Percentiles rank a stretch among this genome's conserved stretches.
These are phyloP conservation scores for Bimastos eiseni DNA, from an alignment of 2,888 invertebrate species.

Conservation along the genomic window DNA sequence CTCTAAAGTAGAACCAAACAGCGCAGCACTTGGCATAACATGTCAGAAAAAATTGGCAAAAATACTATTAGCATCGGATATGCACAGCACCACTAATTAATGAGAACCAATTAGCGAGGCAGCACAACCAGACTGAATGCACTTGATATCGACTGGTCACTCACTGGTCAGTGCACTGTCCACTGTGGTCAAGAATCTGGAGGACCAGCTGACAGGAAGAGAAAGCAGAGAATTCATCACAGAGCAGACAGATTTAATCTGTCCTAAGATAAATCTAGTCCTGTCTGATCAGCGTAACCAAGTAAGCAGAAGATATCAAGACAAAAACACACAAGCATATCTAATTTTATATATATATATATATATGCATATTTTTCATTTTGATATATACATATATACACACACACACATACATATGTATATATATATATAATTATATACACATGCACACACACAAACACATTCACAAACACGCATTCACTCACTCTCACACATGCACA, in stretches of 20 bases:
- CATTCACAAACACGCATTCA: neutral
- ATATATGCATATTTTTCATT: no score
- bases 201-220: neutral
- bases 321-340: no score
- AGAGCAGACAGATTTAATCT: conserved; percentile 1
- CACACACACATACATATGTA: neutral
- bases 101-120: neutral
- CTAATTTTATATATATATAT: no score
- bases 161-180: conserved; percentile 2
- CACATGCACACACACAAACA: neutral
- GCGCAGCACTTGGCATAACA: neutral
- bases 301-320: neutral
- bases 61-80: neutral
- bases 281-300: neutral
- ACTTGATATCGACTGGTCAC: neutral
- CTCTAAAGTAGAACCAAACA: no score
- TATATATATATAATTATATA: no score
- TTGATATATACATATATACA: neutral
- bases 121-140: neutral
- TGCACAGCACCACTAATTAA: neutral
- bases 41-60: neutral
- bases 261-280: conserved; percentile 10
- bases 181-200: neutral
- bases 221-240: neutral
- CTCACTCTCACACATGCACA: no score